Base-by-base conservation (phyloP, 2,888 invertebrate species). In the Catocala fraxini region DNA sequence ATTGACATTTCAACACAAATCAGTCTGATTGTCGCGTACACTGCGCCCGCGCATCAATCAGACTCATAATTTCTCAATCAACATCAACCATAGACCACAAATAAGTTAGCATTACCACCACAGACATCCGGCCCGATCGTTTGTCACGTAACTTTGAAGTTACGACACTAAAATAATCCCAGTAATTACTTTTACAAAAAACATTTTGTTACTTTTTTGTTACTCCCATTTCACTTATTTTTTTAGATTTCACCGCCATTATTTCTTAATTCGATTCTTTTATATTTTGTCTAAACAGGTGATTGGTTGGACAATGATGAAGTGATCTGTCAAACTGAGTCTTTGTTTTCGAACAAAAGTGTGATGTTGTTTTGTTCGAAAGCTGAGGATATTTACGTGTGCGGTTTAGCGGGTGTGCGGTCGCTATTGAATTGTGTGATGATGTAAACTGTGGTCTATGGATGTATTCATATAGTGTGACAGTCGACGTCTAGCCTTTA, bases 111-210 rank as follows among this genome's bases (percentile, higher is more conserved):
- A 25, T 25, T 25, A 25, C 25, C 4, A 25, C 25, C 47, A 12
- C 25, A 7, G 25, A 65, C 55, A 74, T 74, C 75, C 68, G 71
- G 71, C 34, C 63, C 35, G 58, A 41, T 7, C 35, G 35, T 39
- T 47, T 6, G 11, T 56, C 63, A 59, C 65, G 64, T 68, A 70
- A 65, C 54, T 42, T 47, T 49, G 48, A 49, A 35, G 75, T 81
- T 81, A 81, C 81, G 69, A 49, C 59, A 74, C 35, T 43, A 45
- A 6, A 33, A 63, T 79, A 77, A 80, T 75, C 69, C 68, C 61
- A 56, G 71, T 76, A 79, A 79, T 78, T 71, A 75, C 75, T 79
- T 79, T 79, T 77, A 75, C 72, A 73, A 75, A 63, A 76, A 35
- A 43, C n/a, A 33, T 56, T 56, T 75, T 70, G 15, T 34, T 9